Evolutionary conservation across 2,888 invertebrate species (phyloP), one percentile per base, ranked within the genome.

Genomic region (Prosopocoilus inquinatus): DNA sequence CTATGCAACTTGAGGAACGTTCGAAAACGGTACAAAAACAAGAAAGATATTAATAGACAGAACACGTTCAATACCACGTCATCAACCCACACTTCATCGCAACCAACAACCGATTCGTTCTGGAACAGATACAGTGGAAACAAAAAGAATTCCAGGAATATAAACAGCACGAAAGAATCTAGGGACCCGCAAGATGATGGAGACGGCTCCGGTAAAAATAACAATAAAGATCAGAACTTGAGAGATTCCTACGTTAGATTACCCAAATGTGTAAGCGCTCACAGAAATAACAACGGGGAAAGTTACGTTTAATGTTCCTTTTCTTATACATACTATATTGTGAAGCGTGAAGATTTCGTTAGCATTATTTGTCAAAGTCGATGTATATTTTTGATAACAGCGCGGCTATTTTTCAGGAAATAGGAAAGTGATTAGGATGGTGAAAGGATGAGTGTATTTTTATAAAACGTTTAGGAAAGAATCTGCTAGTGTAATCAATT

Each of bases 1-100:
- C 76, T 90, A 47, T 82, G 89, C 60, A 81, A 83, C 9, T 61
- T 71, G n/a, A 70, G 66, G 50, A 59, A 65, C 48, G 58, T 63
- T 36, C 68, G 60, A 72, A 76, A 74, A 69, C 76, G 80, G 51
- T 80, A 80, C 55, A 67, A 65, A 53, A 56, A 69, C 65, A 43
- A 82, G 81, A 47, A 83, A 12, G 82, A 82, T 35, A 83, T 87
- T 70, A 83, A 83, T 60, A 80, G 87, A 57, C 82, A 85, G 64
- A 86, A 86, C 55, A 88, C 88, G 2, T 82, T 87, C 73, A 82
- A 85, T 62, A 81, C 85, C 35, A 84, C 85, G 0, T 85, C 86
- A 0, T 84, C 85, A 0, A 84, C 83, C 8, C 82, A 82, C 3
- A 82, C 81, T 54, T 82, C 81, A 0, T 82, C 82, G 58, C 83